Base-by-base conservation (phyloP, 2,113 vertebrate genomes). In the Morone saxatilis region DNA sequence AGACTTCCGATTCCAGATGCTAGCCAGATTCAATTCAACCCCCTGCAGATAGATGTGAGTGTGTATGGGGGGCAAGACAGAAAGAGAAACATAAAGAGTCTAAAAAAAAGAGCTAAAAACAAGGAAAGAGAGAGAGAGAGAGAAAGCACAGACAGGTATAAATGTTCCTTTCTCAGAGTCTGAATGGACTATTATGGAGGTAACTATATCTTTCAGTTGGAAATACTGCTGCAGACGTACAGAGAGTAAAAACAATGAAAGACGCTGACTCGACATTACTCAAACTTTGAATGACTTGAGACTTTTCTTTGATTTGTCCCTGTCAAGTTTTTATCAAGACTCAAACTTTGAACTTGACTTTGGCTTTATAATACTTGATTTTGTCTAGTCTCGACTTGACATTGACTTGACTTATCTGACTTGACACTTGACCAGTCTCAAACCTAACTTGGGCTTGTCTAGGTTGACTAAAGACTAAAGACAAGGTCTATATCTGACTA, bases 1-100 rank as follows among this genome's bases (percentile, higher is more conserved):
- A 86, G 84, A 89, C 84, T 90, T 90, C 88, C 77, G 62, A 89
- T 80, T 45, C 60, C 80, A 78, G 80, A 57, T 75, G 76, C 14
- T 14, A 1, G 72, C 84, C 87, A 91, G 88, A 84, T 86, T 87
- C 67, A 79, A 69, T 70, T 36, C 51, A 56, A 48, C 77, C 84
- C 78, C 89, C 84, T 4, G 78, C 82, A 80, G 84, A 87, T 71
- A 7, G 65, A 25, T 25, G 1, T 60, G 68, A 68, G 81, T 65
- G 66, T 45, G 31, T 76, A n/a, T 11, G 50, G 45, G 31, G 31
- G 31, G 31, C 31, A 47, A 75, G 65, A 70, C 31, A 40, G 40
- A 86, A 54, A 74, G 73, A 63, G 13, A 47, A 59, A 63, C 13
- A 78, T 8, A 53, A 6, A 51, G 12, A 78, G 62, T 13, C 53